Evolutionary conservation across 2,797 vertebrate genomes (phyloP).

Genomic region (Lates japonicus): DNA sequence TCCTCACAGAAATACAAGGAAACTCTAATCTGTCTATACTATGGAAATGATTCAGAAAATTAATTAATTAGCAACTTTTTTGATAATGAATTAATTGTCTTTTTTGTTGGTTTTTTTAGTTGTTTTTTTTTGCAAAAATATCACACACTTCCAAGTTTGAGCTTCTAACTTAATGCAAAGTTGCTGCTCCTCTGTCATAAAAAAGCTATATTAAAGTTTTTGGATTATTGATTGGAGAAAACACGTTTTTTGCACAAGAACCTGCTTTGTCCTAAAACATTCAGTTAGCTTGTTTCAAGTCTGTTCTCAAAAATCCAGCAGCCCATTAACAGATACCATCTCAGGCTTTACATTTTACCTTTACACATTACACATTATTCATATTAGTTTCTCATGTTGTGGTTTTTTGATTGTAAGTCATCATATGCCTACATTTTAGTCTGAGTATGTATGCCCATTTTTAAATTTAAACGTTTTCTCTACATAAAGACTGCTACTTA

Average conservation of each 20-base stretch:
- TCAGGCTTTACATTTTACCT: background rate
- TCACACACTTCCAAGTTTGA: too few species aligned
- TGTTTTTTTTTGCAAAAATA: too few species aligned
- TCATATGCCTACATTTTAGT: background rate
- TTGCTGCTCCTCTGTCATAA: background rate
- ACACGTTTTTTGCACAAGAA: background rate
- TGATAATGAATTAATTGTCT: too few species aligned
- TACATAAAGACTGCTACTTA: background rate
- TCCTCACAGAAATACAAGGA: background rate
- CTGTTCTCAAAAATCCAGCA: constrained; percentile 28
- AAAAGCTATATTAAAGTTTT: background rate
- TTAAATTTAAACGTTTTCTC: constrained; percentile 15
- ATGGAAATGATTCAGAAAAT: too few species aligned
- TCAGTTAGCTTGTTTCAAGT: constrained; percentile 40
- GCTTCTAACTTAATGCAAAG: too few species aligned
- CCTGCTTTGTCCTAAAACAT: constrained; percentile 26
- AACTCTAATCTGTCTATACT: background rate
- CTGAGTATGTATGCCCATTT: background rate
- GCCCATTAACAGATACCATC: constrained; percentile 9
- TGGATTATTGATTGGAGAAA: background rate
- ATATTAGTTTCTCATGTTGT: background rate
- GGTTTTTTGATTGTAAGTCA: background rate
- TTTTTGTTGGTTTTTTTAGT: too few species aligned
- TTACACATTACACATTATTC: constrained; percentile 6
- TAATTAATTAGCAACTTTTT: too few species aligned